These are phyloP conservation scores for Myotis daubentonii DNA, from an alignment of 2,797 vertebrate species.

Conservation along the genomic window DNA sequence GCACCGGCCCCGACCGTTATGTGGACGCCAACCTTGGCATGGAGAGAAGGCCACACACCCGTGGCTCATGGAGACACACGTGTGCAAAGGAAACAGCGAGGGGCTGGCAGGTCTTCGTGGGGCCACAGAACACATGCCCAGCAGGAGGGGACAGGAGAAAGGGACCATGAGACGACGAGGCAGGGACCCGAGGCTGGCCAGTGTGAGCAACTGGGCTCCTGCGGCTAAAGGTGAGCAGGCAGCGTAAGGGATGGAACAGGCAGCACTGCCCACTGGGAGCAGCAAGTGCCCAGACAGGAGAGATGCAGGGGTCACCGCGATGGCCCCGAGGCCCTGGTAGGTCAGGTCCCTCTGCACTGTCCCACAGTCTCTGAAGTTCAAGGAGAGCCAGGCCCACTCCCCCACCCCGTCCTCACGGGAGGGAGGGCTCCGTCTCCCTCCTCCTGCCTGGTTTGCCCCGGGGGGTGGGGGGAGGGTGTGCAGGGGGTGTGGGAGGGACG, in stretches of 20 bases:
- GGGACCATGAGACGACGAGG: neutral
- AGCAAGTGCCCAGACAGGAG: neutral
- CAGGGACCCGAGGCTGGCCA: neutral
- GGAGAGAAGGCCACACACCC: neutral
- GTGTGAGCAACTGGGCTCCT: fast-evolving
- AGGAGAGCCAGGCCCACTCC: neutral
- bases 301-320: fast-evolving
- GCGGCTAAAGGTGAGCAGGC: neutral
- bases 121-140: neutral
- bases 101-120: neutral
- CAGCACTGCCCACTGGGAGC: neutral
- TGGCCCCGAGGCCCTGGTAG: fast-evolving
- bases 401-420: neutral
- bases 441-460: neutral
- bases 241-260: neutral
- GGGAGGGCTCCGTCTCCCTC: neutral
- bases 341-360: neutral
- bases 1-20: neutral
- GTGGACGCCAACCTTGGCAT: neutral
- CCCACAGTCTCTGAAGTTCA: neutral
- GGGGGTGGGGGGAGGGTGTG: fast-evolving
- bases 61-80: fast-evolving
- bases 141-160: neutral
- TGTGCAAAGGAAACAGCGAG: neutral
- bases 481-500: too few species aligned